Conservation (phyloP, 2,113 vertebrate species). For the Neodontobutis hainanensis region DNA sequence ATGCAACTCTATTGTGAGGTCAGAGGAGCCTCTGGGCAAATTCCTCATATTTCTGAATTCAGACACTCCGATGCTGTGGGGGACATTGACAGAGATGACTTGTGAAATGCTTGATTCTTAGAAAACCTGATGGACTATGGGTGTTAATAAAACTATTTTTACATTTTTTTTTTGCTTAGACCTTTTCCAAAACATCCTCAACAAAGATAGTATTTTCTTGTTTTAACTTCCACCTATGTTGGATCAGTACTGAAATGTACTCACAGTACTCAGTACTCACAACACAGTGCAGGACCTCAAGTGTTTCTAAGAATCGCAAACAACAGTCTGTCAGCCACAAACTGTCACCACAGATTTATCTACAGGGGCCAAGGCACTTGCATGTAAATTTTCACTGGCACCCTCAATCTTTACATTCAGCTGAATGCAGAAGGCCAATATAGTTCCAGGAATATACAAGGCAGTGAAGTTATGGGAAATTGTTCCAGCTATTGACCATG, state of each 20-base stretch:
- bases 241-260: slow-evolving; percentile 8
- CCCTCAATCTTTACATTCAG: not conserved
- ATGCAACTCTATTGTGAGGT: slow-evolving; percentile 36
- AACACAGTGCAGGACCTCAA: slow-evolving; percentile 4
- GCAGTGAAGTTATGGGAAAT: too few relatives aligned
- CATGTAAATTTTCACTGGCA: slow-evolving; percentile 1
- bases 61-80: slow-evolving; percentile 2
- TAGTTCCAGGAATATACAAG: too few relatives aligned
- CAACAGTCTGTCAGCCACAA: not conserved
- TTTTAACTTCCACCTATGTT: slow-evolving; percentile 31
- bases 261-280: too few relatives aligned
- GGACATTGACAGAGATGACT: not conserved
- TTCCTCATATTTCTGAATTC: slow-evolving; percentile 27
- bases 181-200: slow-evolving; percentile 30
- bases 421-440: not conserved
- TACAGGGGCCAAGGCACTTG: slow-evolving; percentile 1
- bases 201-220: slow-evolving; percentile 46
- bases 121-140: slow-evolving; percentile 57
- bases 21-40: slow-evolving; percentile 22
- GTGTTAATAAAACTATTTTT: slow-evolving; percentile 44
- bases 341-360: slow-evolving; percentile 10
- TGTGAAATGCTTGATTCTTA: slow-evolving; percentile 60
- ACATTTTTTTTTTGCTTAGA: slow-evolving; percentile 14
- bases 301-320: not conserved
- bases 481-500: too few relatives aligned